A percentile compares a stretch with the other conserved stretches of the same genome.
Conservation (phyloP, 2,888 invertebrate genomes). For the Himalopsyche anomala region DNA sequence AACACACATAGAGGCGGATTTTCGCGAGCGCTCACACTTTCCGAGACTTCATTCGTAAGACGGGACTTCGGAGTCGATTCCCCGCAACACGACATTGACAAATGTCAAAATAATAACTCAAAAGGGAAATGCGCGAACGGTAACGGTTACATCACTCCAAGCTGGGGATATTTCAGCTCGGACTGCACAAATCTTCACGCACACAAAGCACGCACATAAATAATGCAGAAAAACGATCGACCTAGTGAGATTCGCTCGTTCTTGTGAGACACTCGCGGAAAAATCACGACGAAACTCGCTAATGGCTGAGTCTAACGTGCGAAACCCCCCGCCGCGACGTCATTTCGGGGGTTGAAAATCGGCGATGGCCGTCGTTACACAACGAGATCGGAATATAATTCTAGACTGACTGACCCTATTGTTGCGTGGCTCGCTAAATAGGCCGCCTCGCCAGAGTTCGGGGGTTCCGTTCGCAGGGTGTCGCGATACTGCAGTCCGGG, state of each 20-base stretch:
- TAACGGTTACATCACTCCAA: constrained; percentile 11
- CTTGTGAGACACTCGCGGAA: constrained; percentile 33
- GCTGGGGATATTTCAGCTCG: background rate
- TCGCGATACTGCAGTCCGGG: constrained; percentile 60
- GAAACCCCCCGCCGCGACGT: background rate
- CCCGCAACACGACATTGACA: constrained; percentile 50
- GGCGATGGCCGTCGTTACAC: constrained; percentile 26
- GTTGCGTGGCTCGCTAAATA: constrained; percentile 17
- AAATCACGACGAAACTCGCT: background rate
- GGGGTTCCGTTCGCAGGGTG: constrained; percentile 43
- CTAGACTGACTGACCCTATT: constrained; percentile 42
- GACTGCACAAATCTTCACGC: constrained; percentile 15
- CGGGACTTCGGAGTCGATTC: background rate
- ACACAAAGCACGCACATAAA: constrained; percentile 11
- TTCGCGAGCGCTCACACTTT: constrained; percentile 15
- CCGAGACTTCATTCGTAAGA: background rate
- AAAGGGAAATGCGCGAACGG: background rate
- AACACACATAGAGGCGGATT: constrained; percentile 53
- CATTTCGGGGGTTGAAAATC: background rate
- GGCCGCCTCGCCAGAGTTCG: constrained; percentile 12
- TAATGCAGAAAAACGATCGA: constrained; percentile 41
- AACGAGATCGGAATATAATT: background rate
- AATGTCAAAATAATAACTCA: constrained; percentile 44
- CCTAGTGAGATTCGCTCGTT: constrained; percentile 19
- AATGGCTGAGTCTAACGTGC: background rate